Conservation (phyloP, 1,140 invertebrate species). For the Globodera rostochiensis region DNA sequence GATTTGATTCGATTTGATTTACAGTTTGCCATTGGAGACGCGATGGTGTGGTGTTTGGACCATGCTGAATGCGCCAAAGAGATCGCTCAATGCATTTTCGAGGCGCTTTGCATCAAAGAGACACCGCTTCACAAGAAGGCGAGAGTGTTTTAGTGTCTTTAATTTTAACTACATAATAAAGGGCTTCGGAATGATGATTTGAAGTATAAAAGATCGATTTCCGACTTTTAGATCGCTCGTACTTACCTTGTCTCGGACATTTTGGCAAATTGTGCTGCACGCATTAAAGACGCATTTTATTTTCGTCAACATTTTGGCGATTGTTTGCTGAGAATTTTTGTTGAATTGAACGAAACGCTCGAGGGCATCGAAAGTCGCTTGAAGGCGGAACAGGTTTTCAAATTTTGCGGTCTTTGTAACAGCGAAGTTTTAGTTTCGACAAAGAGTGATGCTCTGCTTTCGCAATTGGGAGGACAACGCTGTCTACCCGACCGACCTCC, state of each 20-base stretch:
- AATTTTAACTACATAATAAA: neutral
- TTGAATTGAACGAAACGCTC: slow-evolving; percentile 78
- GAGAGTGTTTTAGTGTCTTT: slow-evolving; percentile 26
- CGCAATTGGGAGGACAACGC: slow-evolving; percentile 97
- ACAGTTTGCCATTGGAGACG: slow-evolving; percentile 75
- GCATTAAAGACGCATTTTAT: slow-evolving; percentile 93
- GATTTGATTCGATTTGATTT: neutral
- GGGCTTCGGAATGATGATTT: neutral
- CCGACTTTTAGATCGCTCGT: slow-evolving; percentile 76
- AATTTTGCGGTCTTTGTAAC: neutral
- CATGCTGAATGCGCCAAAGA: slow-evolving; percentile 95
- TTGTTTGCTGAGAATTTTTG: slow-evolving; percentile 83
- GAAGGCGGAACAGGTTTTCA: slow-evolving; percentile 82
- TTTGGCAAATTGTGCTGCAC: slow-evolving; percentile 89
- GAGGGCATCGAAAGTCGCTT: slow-evolving; percentile 81
- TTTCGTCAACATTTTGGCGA: slow-evolving; percentile 87
- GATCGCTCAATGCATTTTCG: slow-evolving; percentile 86
- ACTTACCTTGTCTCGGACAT: slow-evolving; percentile 95
- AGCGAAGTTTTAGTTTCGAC: slow-evolving; percentile 73
- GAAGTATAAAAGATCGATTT: neutral
- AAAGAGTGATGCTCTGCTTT: slow-evolving; percentile 88
- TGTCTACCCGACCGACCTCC: slow-evolving; percentile 90
- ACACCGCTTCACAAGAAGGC: slow-evolving; percentile 84
- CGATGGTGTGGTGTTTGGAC: slow-evolving; percentile 97
- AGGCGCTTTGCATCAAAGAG: slow-evolving; percentile 78